A percentile compares a stretch with the other conserved stretches of the same genome.
These are phyloP conservation scores for Theonella swinhoei DNA, from an alignment of 37 sponge, comb jelly and placozoan species.

Conservation along the genomic window DNA sequence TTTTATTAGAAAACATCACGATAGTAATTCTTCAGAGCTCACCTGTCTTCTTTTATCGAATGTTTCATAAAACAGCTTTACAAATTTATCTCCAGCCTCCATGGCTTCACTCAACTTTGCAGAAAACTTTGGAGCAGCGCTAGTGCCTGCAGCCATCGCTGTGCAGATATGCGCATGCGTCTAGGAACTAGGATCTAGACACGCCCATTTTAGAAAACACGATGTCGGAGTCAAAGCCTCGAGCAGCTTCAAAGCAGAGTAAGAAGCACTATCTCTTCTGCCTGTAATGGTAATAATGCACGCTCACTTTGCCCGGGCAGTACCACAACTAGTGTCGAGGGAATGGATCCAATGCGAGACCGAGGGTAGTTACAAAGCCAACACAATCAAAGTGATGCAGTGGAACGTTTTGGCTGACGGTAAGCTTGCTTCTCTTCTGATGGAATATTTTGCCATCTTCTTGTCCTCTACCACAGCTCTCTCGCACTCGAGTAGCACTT, in stretches of 20 bases:
- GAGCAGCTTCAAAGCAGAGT: too few relatives aligned
- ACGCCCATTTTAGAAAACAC: too few relatives aligned
- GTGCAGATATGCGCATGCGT: neutral
- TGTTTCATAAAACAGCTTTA: slow-evolving; percentile 62
- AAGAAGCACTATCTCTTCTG: too few relatives aligned
- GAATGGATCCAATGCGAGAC: neutral
- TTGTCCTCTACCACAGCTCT: slow-evolving; percentile 7
- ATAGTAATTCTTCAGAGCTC: neutral
- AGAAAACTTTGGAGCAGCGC: slow-evolving; percentile 12
- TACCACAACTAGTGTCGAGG: neutral
- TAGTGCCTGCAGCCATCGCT: neutral
- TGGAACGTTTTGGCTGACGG: slow-evolving; percentile 77
- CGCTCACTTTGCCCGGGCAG: neutral
- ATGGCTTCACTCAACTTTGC: slow-evolving; percentile 39
- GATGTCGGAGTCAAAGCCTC: too few relatives aligned
- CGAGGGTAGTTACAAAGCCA: neutral
- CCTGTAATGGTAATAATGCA: neutral
- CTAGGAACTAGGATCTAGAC: too few relatives aligned
- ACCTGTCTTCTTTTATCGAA: slow-evolving; percentile 83
- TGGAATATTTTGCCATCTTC: neutral
- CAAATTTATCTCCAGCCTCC: slow-evolving; percentile 78
- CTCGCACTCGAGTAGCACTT: slow-evolving; percentile 11
- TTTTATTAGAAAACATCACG: slow-evolving; percentile 3
- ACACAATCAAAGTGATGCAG: slow-evolving; percentile 47
- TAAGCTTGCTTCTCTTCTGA: slow-evolving; percentile 12